Conservation (phyloP, 1,140 invertebrate species). For the Drosophila littoralis region DNA sequence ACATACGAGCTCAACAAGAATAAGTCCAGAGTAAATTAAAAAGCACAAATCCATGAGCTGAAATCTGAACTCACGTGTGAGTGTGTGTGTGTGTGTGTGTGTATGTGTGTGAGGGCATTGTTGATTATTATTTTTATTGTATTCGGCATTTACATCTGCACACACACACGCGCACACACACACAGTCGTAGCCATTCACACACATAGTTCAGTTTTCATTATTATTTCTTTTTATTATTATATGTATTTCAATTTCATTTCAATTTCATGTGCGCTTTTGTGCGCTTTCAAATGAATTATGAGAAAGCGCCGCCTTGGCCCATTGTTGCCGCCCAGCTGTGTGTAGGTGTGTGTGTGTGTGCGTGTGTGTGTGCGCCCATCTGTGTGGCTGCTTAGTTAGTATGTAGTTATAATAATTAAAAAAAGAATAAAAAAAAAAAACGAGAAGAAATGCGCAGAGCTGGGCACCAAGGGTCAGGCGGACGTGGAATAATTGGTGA, state of each 20-base stretch:
- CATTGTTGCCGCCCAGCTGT: conserved; percentile 56
- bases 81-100: conserved; percentile 27
- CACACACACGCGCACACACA: conserved; percentile 28
- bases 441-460: conserved; percentile 14
- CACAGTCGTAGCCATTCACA: not conserved
- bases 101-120: conserved; percentile 51
- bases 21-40: conserved; percentile 60
- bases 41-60: conserved; percentile 44
- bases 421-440: conserved; percentile 22
- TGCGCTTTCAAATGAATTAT: conserved; percentile 79
- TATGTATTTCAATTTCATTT: conserved; percentile 74
- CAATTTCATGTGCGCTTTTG: conserved; percentile 76
- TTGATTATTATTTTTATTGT: conserved; percentile 76
- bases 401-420: conserved; percentile 78
- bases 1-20: conserved; percentile 23
- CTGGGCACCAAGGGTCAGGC: conserved; percentile 3
- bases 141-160: conserved; percentile 69
- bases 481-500: conserved; percentile 11
- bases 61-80: conserved; percentile 49
- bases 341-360: conserved; percentile 7
- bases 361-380: conserved; percentile 5
- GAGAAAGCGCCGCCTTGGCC: conserved; percentile 70
- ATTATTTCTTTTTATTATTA: conserved; percentile 60
- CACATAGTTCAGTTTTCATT: conserved; percentile 58
- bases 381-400: conserved; percentile 43